Base-by-base conservation (phyloP, 2,888 invertebrate species). In the Tethea ocularis region DNA sequence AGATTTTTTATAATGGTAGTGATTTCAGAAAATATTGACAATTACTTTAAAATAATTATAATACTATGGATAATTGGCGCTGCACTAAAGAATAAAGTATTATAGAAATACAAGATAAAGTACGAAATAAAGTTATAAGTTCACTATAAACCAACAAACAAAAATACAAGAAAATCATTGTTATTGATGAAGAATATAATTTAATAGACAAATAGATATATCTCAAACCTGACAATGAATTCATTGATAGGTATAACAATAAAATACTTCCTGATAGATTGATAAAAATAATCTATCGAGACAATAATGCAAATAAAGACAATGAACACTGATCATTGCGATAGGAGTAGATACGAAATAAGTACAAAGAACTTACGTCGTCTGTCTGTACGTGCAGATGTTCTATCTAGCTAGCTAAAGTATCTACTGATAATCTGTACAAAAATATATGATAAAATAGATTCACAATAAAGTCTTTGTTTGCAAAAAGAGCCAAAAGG, bases 241-340 rank as follows among this genome's bases (percentile, higher is more conserved):
- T 10, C 15, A 46, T 20, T 13, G 33, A 22, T 33, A 20, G 33
- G 36, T 20, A 20, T 26, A 33, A 54, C 33, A 54, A 33, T 29
- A 17, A 17, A 17, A 17, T 53, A 29, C 26, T 54, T 29, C 20
- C 29, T 22, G 13, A 33, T 54, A 33, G 11, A 33, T 54, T 22
- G 11, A 54, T 33, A 26, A 26, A n/a, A 26, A 53, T 54, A 17
- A 20, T 33, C 54, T 54, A 33, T 11, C 22, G n/a, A 2, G 22
- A 54, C 36, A 17, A 29, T 17, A 22, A 22, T 54, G 20, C 33
- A 54, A 54, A 54, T 54, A 54, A 54, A 11, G 36, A 54, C 54
- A 54, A 54, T 22, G 22, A 33, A 54, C 63, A 74, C 75, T 67
- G 67, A 64, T 66, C 60, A 13, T 57, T 57, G 61, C 64, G 52